Evolutionary conservation across 2,113 vertebrate species (phyloP), one percentile per base, ranked within the genome.

Genomic region (Tetrax tetrax): DNA sequence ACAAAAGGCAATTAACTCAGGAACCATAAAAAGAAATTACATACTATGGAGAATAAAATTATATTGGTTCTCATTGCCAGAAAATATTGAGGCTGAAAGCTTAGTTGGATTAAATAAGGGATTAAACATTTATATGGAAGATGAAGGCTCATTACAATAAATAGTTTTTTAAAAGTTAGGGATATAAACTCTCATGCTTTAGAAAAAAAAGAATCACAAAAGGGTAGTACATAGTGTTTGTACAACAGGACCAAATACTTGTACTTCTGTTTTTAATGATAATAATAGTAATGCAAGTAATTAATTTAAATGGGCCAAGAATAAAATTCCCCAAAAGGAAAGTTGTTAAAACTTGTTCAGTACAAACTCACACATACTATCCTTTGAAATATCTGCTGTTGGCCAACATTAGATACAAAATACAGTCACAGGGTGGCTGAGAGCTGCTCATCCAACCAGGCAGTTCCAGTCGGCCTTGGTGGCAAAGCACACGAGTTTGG

Each of bases 1-100:
- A 90, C 60, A 87, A 94, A 96, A 82, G 72, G 86, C 94, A 96
- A 72, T 90, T 87, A 77, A 94, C 94, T 90, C 86, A 81, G 69
- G 76, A 94, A 56, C 45, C 45, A 87, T 84, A 80, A 88, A 93
- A 96, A 88, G 13, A 84, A 94, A 87, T 82, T 3, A 64, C 31
- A 28, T 78, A 20, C 86, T 87, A 54, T 22, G 8, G 45, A 75
- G 31, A 78, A 93, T 76, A 86, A 93, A 93, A 88, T 48, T 28
- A 48, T 63, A 50, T 43, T 70, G 53, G 37, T 70, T 89, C 72
- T 94, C 59, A 37, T 22, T 82, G 54, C 45, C 81, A 81, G 69
- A 75, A 83, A 87, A 85, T 74, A 94, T 10, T 87, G 72, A 64
- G 53, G 70, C 53, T 69, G 50, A 89, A 50, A 87, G 18, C n/a